These are phyloP conservation scores for Diuraphis noxia DNA, from an alignment of 1,140 invertebrate species.

Conservation along the genomic window DNA sequence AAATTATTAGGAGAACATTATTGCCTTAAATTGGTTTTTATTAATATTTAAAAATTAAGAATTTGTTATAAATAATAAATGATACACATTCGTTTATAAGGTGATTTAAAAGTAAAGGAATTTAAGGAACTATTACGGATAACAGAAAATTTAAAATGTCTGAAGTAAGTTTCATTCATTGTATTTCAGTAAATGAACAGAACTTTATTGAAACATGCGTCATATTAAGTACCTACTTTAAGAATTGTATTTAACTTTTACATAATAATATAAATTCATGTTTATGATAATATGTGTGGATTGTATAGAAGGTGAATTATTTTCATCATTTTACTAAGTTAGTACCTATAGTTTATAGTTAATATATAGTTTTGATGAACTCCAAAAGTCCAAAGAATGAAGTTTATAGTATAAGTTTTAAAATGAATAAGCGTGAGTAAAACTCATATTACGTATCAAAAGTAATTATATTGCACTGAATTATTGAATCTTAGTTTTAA, in stretches of 20 bases:
- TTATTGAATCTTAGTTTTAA: not conserved
- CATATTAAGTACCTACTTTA: not conserved
- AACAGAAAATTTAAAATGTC: not conserved
- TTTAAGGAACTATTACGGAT: not conserved
- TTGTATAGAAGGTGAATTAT: slow-evolving; percentile 1
- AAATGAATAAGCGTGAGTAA: not conserved
- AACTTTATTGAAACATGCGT: not conserved
- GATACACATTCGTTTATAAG: not conserved
- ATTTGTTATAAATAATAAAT: not conserved
- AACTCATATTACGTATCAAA: not conserved
- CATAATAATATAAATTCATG: not conserved
- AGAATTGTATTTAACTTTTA: not conserved
- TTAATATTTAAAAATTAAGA: no score
- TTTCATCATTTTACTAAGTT: not conserved
- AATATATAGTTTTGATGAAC: not conserved
- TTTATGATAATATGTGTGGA: slow-evolving; percentile 6
- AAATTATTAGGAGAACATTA: not conserved
- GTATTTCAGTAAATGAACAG: slow-evolving; percentile 6
- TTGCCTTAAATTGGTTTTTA: not conserved
- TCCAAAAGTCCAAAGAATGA: not conserved
- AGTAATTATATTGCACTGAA: not conserved
- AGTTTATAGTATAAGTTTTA: not conserved
- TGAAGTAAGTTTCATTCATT: not conserved
- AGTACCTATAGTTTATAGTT: no score
- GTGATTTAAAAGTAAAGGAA: not conserved